phyloP scores from a whole-genome alignment of 1,140 invertebrate species.

The Drosophila tani region DNA sequence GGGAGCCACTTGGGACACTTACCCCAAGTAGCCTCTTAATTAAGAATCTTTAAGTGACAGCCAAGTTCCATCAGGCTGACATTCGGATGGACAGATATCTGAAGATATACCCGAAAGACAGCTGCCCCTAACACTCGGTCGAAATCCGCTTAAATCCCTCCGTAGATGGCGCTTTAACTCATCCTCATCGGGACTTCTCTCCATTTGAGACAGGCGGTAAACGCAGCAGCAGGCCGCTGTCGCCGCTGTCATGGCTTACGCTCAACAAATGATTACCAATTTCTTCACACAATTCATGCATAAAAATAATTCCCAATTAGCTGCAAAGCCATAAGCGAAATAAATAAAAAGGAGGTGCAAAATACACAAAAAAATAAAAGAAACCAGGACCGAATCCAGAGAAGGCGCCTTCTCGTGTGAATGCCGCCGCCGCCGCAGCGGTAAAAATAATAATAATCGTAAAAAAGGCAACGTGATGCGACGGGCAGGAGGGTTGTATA shows the following conservation, averaged over 20 bases:
- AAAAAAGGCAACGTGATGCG: slow-evolving; percentile 58
- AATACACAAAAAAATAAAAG: slow-evolving; percentile 37
- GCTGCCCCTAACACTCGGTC: slow-evolving; percentile 34
- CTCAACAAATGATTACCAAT: slow-evolving; percentile 77
- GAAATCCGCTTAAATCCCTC: slow-evolving; percentile 22
- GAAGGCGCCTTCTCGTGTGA: slow-evolving; percentile 64
- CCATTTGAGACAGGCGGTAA: slow-evolving; percentile 14
- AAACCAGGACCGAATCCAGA: slow-evolving; percentile 4
- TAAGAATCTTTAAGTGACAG: slow-evolving; percentile 9
- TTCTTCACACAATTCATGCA: slow-evolving; percentile 82
- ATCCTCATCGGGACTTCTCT: slow-evolving; percentile 4
- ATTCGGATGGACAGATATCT: slow-evolving; percentile 9
- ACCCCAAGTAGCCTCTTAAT: neutral
- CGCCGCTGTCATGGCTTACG: slow-evolving; percentile 53
- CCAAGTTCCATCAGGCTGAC: slow-evolving; percentile 7
- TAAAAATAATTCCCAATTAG: slow-evolving; percentile 84
- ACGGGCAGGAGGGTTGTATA: slow-evolving; percentile 16
- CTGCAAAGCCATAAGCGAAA: slow-evolving; percentile 58
- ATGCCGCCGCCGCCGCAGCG: slow-evolving; percentile 69
- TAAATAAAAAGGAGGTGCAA: slow-evolving; percentile 51
- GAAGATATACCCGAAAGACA: slow-evolving; percentile 8
- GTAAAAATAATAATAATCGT: slow-evolving; percentile 81
- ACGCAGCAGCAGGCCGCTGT: slow-evolving; percentile 54
- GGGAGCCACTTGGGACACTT: slow-evolving; percentile 18
- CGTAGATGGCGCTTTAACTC: slow-evolving; percentile 24